Evolutionary conservation across 2,888 invertebrate genomes (phyloP).

Genomic region (Tiliacea aurago): DNA sequence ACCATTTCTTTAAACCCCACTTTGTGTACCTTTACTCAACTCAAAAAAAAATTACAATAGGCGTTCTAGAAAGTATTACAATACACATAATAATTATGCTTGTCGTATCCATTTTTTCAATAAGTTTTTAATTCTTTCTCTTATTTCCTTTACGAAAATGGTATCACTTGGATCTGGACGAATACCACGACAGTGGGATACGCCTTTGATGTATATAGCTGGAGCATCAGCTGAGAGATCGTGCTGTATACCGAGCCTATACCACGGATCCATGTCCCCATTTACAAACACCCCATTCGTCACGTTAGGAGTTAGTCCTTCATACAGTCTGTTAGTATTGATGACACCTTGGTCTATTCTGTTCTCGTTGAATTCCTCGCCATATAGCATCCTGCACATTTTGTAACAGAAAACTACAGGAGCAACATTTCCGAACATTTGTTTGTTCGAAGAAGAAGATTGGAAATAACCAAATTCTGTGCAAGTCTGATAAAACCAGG

Average conservation of each 20-base stretch:
- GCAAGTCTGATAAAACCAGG: constrained; percentile 92
- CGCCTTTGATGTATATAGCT: constrained; percentile 74
- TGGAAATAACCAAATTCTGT: constrained; percentile 94
- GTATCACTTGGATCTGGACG: constrained; percentile 70
- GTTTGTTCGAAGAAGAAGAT: constrained; percentile 89
- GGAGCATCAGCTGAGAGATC: constrained; percentile 81
- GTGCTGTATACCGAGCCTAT: constrained; percentile 85
- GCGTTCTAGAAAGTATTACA: background rate
- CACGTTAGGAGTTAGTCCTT: constrained; percentile 84
- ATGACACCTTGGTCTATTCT: constrained; percentile 78
- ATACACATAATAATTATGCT: background rate
- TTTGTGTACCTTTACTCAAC: background rate
- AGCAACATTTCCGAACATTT: constrained; percentile 90
- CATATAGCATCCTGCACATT: constrained; percentile 82
- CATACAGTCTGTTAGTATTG: constrained; percentile 87
- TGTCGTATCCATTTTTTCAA: constrained; percentile 80
- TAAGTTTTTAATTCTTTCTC: constrained; percentile 74
- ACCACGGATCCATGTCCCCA: constrained; percentile 91
- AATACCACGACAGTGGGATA: constrained; percentile 80
- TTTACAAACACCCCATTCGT: constrained; percentile 90
- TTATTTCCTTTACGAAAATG: constrained; percentile 77
- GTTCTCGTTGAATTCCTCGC: constrained; percentile 77
- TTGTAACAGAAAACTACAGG: constrained; percentile 81
- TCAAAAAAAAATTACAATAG: background rate
- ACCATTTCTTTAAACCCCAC: background rate